phyloP scores from a whole-genome alignment of 2,797 vertebrate genomes.

The Rhynchotus rufescens region DNA sequence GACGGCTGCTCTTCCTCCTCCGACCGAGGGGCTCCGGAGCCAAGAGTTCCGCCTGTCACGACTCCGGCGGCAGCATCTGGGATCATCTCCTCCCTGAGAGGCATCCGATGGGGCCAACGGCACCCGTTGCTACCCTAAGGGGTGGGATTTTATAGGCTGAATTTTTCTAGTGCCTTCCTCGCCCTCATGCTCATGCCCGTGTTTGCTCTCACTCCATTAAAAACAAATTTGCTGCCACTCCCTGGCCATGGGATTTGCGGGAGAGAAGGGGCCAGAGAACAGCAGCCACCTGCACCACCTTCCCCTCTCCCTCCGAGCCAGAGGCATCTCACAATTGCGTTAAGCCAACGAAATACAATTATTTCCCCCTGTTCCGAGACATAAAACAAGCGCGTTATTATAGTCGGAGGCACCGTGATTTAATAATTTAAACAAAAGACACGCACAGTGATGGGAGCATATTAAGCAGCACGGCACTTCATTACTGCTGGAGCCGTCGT shows the following conservation, averaged over 20 bases:
- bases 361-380: constrained; percentile 52
- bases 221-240: constrained; percentile 41
- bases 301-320: constrained; percentile 41
- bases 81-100: not conserved
- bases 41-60: not conserved
- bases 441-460: constrained; percentile 30
- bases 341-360: constrained; percentile 65
- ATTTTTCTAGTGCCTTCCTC: constrained; percentile 15
- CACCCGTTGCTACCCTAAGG: not conserved
- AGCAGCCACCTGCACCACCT: constrained; percentile 51
- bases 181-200: constrained; percentile 25
- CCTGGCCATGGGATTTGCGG: constrained; percentile 42
- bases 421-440: constrained; percentile 66
- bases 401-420: constrained; percentile 48
- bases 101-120: not conserved
- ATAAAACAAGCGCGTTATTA: constrained; percentile 57
- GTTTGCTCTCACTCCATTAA: constrained; percentile 55
- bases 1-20: not conserved
- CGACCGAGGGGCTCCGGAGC: not conserved
- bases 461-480: constrained; percentile 51
- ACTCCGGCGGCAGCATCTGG: not conserved
- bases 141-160: constrained; percentile 17
- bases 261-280: not conserved
- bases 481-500: constrained; percentile 32
- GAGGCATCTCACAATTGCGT: constrained; percentile 62